These are phyloP conservation scores for Hydropsyche tenuis DNA, from an alignment of 1,140 invertebrate species.

Conservation along the genomic window DNA sequence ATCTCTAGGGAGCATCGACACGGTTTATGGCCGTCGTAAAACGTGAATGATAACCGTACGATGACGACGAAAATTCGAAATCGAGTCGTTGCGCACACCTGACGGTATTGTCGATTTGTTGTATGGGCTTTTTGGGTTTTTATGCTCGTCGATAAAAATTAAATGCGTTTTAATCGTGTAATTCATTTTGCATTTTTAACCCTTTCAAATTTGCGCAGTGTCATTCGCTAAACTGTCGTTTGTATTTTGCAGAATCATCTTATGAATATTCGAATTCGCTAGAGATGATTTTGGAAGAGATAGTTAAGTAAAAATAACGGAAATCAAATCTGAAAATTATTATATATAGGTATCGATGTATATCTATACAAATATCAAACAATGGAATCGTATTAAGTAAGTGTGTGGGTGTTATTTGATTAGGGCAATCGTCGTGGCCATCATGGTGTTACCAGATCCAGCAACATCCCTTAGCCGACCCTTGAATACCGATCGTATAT, in stretches of 20 bases:
- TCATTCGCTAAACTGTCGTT: constrained; percentile 8
- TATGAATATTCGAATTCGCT: too few species aligned
- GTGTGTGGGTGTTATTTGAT: too few species aligned
- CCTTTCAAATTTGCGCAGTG: neutral
- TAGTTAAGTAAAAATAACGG: too few species aligned
- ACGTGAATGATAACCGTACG: constrained; percentile 40
- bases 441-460: neutral
- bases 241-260: too few species aligned
- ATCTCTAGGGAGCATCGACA: constrained; percentile 12
- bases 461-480: neutral
- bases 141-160: neutral
- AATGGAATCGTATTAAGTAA: too few species aligned
- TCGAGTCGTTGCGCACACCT: neutral
- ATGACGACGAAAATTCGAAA: constrained; percentile 42
- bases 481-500: constrained; percentile 1
- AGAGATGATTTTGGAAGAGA: too few species aligned
- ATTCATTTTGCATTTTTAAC: neutral
- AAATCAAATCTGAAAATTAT: too few species aligned
- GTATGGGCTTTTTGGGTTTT: too few species aligned
- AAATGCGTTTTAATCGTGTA: constrained; percentile 5
- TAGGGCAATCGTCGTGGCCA: neutral
- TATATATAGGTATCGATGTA: too few species aligned
- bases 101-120: neutral
- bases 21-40: constrained; percentile 2
- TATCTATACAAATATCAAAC: too few species aligned